A percentile compares a stretch with the other conserved stretches of the same genome.
Evolutionary conservation across 2,888 invertebrate species (phyloP).

Genomic region (Melikaiella ostensackeni): DNA sequence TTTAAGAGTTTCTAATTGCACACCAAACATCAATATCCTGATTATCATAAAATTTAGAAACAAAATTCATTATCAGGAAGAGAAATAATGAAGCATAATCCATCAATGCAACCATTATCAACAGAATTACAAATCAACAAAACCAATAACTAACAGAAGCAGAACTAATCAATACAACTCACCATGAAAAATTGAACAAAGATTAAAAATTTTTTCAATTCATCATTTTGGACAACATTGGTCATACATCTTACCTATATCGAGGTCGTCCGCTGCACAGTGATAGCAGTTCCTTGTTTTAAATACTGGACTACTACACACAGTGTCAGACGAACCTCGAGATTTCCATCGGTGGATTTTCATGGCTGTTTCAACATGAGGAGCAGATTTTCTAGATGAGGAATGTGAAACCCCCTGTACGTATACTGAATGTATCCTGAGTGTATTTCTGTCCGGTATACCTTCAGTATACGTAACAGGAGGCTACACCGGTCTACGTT

Average conservation of each 20-base stretch:
- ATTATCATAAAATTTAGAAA: too few relatives aligned
- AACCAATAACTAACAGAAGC: too few relatives aligned
- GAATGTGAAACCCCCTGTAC: slow-evolving; percentile 93
- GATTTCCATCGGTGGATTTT: slow-evolving; percentile 44
- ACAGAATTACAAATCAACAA: too few relatives aligned
- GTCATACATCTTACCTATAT: slow-evolving; percentile 3
- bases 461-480: slow-evolving; percentile 99
- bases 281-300: slow-evolving; percentile 50
- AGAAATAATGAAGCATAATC: too few relatives aligned
- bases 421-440: slow-evolving; percentile 99
- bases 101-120: too few relatives aligned
- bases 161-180: too few relatives aligned
- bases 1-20: too few relatives aligned
- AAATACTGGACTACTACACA: slow-evolving; percentile 54
- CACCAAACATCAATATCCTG: too few relatives aligned
- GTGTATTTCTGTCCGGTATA: slow-evolving; percentile 99
- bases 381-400: slow-evolving; percentile 62
- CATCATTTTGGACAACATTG: background rate
- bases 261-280: slow-evolving; percentile 54
- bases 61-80: too few relatives aligned
- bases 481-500: slow-evolving; percentile 89
- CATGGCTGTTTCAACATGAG: slow-evolving; percentile 13
- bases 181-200: background rate
- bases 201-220: background rate
- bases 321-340: slow-evolving; percentile 57